Percentiles rank a stretch among this genome's conserved stretches.
These are phyloP conservation scores for Dendrolimus kikuchii DNA, from an alignment of 1,140 invertebrate species.

Conservation along the genomic window DNA sequence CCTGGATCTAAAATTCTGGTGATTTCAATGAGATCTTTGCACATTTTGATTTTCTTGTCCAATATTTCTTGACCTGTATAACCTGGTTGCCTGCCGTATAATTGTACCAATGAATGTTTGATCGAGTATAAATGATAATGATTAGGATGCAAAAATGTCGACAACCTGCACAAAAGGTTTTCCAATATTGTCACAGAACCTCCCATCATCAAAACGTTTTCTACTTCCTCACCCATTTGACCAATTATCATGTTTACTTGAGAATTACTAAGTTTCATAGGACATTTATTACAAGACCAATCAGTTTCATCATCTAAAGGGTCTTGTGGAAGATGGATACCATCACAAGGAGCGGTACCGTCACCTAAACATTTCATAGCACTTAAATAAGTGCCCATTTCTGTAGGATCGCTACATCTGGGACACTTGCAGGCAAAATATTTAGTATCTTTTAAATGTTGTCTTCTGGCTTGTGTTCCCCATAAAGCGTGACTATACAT, in stretches of 20 bases:
- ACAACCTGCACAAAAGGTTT: conserved; percentile 75
- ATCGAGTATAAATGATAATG: conserved; percentile 87
- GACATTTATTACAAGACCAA: conserved; percentile 83
- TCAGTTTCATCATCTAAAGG: conserved; percentile 79
- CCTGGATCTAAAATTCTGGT: conserved; percentile 80
- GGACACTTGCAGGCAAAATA: conserved; percentile 84
- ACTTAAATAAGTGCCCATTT: conserved; percentile 83
- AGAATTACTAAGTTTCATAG: conserved; percentile 68
- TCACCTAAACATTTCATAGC: conserved; percentile 80
- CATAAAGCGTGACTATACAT: conserved; percentile 90
- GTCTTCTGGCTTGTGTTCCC: conserved; percentile 83
- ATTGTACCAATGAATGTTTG: conserved; percentile 85
- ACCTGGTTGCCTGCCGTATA: conserved; percentile 79
- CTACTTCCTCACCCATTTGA: conserved; percentile 83
- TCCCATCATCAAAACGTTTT: conserved; percentile 74
- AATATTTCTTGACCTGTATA: conserved; percentile 74
- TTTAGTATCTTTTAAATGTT: conserved; percentile 86
- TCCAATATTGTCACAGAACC: conserved; percentile 75
- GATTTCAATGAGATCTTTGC: conserved; percentile 77
- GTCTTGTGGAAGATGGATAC: conserved; percentile 78
- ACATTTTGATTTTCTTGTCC: conserved; percentile 78
- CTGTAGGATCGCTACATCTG: conserved; percentile 84
- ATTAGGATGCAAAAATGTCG: conserved; percentile 82
- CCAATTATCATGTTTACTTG: conserved; percentile 74
- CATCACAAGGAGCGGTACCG: conserved; percentile 72